Evolutionary conservation across 2,113 vertebrate genomes (phyloP), one percentile per base, ranked within the genome.

Genomic region (Oophaga pumilio): DNA sequence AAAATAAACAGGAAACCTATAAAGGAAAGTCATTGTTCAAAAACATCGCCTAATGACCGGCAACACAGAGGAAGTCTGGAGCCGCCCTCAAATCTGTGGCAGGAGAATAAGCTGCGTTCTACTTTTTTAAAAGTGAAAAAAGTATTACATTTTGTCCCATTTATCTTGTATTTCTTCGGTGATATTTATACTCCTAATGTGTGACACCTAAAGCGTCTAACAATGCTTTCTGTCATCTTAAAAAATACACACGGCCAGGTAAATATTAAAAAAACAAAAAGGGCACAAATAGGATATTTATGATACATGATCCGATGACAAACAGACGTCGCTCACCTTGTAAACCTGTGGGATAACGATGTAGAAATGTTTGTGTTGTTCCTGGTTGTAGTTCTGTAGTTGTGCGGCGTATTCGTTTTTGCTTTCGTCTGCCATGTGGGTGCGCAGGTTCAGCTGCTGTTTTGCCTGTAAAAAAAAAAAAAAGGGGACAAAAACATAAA

Each of bases 391-490:
- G 92, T 95, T 97, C 89, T 99, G 98, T 64, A 99, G 95, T 53
- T 99, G 98, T 81, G 98, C 96, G 5, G 98, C 98, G 76, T 99
- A 99, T 87, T 99, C 98, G 14, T 99, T 99, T 94, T 99, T 99
- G 90, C 97, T 98, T 91, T 99, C 98, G 76, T 99, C 98, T 10
- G 97, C 97, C 95, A 96, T 97, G 82, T 98, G 97, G 0, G 96
- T 99, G 73, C 97, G 96, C 74, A 97, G 91, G 93, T 99, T 97
- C 89, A 97, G 93, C 92, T 99, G 97, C 57, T 97, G 95, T 93
- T 99, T 99, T 59, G 98, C 97, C 98, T 99, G 76, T 84, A 0
- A 66, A 85, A 59, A 79, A 52, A 15, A 12, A 3, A 24, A 52
- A 43, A 33, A n/a, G 66, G 0, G 28, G 8, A 83, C 18, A 85